Conservation (phyloP, 2,113 vertebrate genomes). For the Micronycteris hirsuta region DNA sequence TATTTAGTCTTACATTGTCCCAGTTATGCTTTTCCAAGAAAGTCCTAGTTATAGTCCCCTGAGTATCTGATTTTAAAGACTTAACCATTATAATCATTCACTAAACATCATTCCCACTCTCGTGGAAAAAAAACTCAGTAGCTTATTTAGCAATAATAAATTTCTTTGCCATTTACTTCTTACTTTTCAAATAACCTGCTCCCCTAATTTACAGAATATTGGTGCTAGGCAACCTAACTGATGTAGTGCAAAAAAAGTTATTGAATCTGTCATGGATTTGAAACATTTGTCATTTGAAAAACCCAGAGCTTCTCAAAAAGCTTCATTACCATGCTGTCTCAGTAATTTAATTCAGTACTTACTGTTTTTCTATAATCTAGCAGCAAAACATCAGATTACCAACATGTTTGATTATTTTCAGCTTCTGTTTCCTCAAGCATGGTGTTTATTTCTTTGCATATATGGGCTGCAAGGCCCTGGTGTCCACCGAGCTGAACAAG, state of each 20-base stretch:
- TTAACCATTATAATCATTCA: background rate
- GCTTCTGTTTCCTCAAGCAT: constrained; percentile 72
- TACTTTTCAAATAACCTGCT: constrained; percentile 55
- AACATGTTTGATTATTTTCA: constrained; percentile 56
- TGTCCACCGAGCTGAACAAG: background rate
- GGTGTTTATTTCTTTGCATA: constrained; percentile 64
- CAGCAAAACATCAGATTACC: constrained; percentile 73
- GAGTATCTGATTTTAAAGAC: background rate
- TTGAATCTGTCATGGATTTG: constrained; percentile 75
- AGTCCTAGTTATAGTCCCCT: background rate
- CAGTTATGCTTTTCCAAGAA: background rate
- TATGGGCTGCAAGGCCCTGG: background rate
- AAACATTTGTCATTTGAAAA: constrained; percentile 74
- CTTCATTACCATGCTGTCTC: constrained; percentile 71
- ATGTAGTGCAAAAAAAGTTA: constrained; percentile 56
- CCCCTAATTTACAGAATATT: constrained; percentile 55
- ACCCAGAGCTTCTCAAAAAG: constrained; percentile 64
- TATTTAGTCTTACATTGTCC: background rate
- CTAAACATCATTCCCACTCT: background rate
- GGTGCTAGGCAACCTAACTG: constrained; percentile 71
- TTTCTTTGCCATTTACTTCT: constrained; percentile 41
- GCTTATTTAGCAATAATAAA: background rate
- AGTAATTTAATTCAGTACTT: constrained; percentile 72
- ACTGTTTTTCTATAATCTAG: constrained; percentile 77
- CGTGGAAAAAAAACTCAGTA: background rate